Evolutionary conservation across 2,113 vertebrate species (phyloP), one percentile per base, ranked within the genome.

Genomic region (Clarias gariepinus): DNA sequence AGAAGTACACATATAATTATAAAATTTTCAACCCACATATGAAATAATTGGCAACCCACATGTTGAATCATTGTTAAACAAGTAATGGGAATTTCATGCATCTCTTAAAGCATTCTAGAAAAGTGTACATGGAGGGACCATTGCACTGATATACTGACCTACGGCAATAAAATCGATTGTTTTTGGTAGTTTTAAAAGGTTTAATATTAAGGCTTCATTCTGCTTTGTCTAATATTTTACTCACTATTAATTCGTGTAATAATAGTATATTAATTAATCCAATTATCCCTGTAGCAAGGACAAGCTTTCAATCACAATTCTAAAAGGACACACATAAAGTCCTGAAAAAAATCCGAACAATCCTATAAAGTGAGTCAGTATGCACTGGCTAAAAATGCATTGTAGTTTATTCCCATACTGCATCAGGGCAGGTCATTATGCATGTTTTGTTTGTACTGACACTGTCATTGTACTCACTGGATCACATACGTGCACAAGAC

Each of bases 391-490:
- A 9, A 58, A 2, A 36, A 21, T 21, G 9, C 28, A 11, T 58
- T 58, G 52, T 30, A 23, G 19, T 36, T 36, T 61, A 41, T 63
- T 4, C n/a, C 78, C 21, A 53, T 91, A 86, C 89, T 84, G 87
- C 88, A 91, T 90, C 88, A 88, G 88, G 71, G 73, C 89, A 86
- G 85, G 87, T 90, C 83, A 93, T 93, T 90, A 91, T 90, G 89
- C 88, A 90, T 92, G 86, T 90, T 64, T 64, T 74, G 36, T 91
- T 85, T 81, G 23, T 81, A 47, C 41, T 80, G 33, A n/a, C 82
- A 60, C 73, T 66, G 69, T 63, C 82, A 84, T 78, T 85, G 15
- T 33, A 36, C 58, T 87, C 41, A 16, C 58, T 69, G 11, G 82
- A 47, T 60, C 82, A 83, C 47, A 47, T 47, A 47, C 7, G 81